Percentiles rank a stretch among this genome's conserved stretches.
These are phyloP conservation scores for Neodiprion pinetum DNA, from an alignment of 1,140 invertebrate species.

Conservation along the genomic window DNA sequence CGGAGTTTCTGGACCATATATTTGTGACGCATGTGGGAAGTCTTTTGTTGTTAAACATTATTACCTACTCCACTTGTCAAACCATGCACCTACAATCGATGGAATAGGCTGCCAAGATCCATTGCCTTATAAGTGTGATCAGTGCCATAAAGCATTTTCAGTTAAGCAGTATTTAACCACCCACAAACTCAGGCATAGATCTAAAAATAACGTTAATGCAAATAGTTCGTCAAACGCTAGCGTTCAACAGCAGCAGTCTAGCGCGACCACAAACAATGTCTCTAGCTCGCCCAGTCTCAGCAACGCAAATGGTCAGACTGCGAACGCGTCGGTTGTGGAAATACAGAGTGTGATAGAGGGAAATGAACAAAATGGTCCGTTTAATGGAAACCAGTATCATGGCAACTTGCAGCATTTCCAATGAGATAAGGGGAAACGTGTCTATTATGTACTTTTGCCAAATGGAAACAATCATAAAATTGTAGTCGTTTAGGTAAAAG, in stretches of 20 bases:
- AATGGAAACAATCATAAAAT: constrained; percentile 60
- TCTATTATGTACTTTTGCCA: constrained; percentile 61
- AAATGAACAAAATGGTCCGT: constrained; percentile 42
- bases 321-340: constrained; percentile 44
- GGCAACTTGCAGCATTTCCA: constrained; percentile 57
- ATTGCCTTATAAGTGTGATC: constrained; percentile 64
- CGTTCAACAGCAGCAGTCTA: constrained; percentile 30
- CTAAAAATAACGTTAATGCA: constrained; percentile 43
- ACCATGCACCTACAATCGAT: constrained; percentile 52
- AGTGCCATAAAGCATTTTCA: constrained; percentile 65
- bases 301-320: constrained; percentile 44
- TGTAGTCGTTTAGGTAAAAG: constrained; percentile 51
- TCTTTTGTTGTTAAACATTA: constrained; percentile 76
- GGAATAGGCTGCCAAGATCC: constrained; percentile 49
- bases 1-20: constrained; percentile 71
- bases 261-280: constrained; percentile 31
- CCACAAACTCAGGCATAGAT: constrained; percentile 60
- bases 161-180: constrained; percentile 61
- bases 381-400: constrained; percentile 51
- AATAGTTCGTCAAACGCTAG: constrained; percentile 31
- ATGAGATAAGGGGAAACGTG: constrained; percentile 62
- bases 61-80: constrained; percentile 68
- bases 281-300: constrained; percentile 29
- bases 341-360: constrained; percentile 55
- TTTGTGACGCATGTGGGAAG: constrained; percentile 76